Conservation (phyloP, 1,140 invertebrate species). For the Drosophila arawakana region DNA sequence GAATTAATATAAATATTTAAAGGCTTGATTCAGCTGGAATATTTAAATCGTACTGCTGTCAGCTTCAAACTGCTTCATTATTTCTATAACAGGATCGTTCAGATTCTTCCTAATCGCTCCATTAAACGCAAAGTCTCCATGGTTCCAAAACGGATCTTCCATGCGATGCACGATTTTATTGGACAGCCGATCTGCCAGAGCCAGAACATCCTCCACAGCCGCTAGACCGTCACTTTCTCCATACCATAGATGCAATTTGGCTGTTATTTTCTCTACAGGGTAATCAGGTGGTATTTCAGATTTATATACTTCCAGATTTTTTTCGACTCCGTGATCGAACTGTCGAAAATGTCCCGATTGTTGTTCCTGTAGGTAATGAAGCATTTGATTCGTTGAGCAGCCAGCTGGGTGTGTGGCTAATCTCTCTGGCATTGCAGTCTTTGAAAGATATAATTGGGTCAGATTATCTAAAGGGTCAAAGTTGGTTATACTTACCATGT, state of each 20-base stretch:
- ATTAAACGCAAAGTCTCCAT: slow-evolving; percentile 86
- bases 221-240: slow-evolving; percentile 86
- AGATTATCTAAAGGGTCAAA: no score
- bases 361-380: slow-evolving; percentile 85
- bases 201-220: slow-evolving; percentile 87
- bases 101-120: slow-evolving; percentile 46
- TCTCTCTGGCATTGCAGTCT: slow-evolving; percentile 84
- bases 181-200: slow-evolving; percentile 76
- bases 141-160: slow-evolving; percentile 86
- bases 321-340: slow-evolving; percentile 84
- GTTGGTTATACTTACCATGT: slow-evolving; percentile 36
- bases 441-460: neutral
- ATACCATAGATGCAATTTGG: slow-evolving; percentile 86
- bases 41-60: neutral
- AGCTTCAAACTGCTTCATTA: slow-evolving; percentile 59
- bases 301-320: slow-evolving; percentile 85
- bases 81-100: slow-evolving; percentile 69
- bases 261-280: slow-evolving; percentile 86
- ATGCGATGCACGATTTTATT: slow-evolving; percentile 85
- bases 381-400: slow-evolving; percentile 85
- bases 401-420: slow-evolving; percentile 85
- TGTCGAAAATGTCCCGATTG: slow-evolving; percentile 70
- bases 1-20: neutral
- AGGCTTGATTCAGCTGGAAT: neutral
- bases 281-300: slow-evolving; percentile 85